These are phyloP conservation scores for Corythaixoides concolor DNA, from an alignment of 2,113 vertebrate genomes.

Conservation along the genomic window DNA sequence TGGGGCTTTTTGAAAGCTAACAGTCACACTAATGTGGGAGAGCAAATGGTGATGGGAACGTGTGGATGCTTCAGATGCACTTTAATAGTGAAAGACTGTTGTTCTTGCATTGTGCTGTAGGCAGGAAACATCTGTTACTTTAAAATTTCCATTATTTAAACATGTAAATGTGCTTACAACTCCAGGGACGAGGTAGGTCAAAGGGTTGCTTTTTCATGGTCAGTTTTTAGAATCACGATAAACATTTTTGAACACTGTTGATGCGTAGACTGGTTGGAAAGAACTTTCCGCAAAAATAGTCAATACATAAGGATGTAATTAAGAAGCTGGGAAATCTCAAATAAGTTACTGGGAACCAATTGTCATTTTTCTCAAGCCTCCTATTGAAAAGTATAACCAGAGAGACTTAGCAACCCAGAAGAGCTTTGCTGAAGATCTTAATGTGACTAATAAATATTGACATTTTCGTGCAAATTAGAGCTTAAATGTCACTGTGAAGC, in stretches of 20 bases:
- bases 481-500: conserved; percentile 39
- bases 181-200: not conserved
- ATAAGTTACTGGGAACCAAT: not conserved
- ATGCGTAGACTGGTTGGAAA: not conserved
- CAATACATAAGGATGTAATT: not conserved
- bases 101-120: not conserved
- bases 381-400: not conserved
- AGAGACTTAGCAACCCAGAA: not conserved
- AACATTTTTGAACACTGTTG: not conserved
- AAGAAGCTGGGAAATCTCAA: not conserved
- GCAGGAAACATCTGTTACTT: conserved; percentile 23
- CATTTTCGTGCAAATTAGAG: conserved; percentile 33
- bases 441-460: conserved; percentile 61
- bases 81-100: not conserved
- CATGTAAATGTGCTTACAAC: not conserved
- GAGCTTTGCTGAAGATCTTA: not conserved
- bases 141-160: not conserved
- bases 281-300: not conserved
- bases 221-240: not conserved
- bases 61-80: not conserved
- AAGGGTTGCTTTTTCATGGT: not conserved
- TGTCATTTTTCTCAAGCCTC: not conserved
- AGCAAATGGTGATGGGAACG: not conserved
- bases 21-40: not conserved
- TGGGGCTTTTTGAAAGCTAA: not conserved